phyloP scores from a whole-genome alignment of 2,113 vertebrate species.

The Pterocles orientalis region DNA sequence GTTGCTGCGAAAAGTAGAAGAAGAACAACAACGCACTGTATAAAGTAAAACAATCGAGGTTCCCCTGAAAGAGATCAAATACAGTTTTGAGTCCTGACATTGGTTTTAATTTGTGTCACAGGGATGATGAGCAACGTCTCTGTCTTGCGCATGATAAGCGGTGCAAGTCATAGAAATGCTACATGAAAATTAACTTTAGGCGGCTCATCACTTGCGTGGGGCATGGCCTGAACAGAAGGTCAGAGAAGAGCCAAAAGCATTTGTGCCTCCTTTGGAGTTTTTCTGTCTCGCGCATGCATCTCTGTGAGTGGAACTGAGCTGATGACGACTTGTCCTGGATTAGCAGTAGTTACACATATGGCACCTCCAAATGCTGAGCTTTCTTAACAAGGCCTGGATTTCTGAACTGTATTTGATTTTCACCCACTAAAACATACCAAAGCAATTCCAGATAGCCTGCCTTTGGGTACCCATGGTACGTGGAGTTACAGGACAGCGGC shows the following conservation, averaged over 20 bases:
- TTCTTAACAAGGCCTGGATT: neutral
- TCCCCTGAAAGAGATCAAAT: conserved; percentile 65
- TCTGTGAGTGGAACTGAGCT: neutral
- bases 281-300: neutral
- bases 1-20: conserved; percentile 85
- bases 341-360: neutral
- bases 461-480: accelerated
- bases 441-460: neutral
- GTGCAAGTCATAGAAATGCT: neutral
- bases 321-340: neutral
- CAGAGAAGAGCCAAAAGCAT: neutral
- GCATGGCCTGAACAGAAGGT: neutral
- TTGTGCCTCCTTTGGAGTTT: neutral
- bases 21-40: conserved; percentile 71
- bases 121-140: neutral
- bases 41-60: conserved; percentile 65
- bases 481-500: neutral
- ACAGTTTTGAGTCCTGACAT: conserved; percentile 38
- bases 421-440: neutral
- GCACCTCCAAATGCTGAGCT: neutral
- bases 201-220: neutral
- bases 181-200: neutral
- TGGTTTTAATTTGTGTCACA: neutral
- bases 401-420: neutral
- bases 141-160: neutral